Percentiles rank a stretch among this genome's conserved stretches.
Conservation (phyloP, 92 coral and sea anemone species). For the Porites divaricata region DNA sequence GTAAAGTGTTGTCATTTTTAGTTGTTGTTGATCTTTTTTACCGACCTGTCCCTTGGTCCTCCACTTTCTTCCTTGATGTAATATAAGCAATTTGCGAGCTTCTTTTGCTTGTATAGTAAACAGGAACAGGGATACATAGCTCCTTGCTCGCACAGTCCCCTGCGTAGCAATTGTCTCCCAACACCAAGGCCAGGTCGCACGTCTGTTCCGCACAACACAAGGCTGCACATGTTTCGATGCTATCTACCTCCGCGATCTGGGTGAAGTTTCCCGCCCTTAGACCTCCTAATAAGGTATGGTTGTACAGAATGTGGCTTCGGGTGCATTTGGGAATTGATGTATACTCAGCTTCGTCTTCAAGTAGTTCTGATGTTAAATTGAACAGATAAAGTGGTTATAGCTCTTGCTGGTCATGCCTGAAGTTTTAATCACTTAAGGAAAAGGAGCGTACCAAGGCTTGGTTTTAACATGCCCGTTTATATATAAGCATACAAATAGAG, state of each 20-base stretch:
- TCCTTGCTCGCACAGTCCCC: slow-evolving; percentile 98
- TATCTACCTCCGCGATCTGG: slow-evolving; percentile 94
- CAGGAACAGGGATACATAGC: slow-evolving; percentile 91
- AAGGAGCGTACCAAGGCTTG: too few relatives aligned
- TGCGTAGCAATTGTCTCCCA: slow-evolving; percentile 96
- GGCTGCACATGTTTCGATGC: slow-evolving; percentile 99
- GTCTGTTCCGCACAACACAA: slow-evolving; percentile 94
- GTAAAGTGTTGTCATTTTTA: not conserved
- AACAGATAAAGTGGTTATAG: not conserved
- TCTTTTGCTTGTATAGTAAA: slow-evolving; percentile 53
- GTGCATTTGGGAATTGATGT: slow-evolving; percentile 87
- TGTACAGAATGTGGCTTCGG: slow-evolving; percentile 93
- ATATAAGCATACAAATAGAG: too few relatives aligned
- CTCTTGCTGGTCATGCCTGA: too few relatives aligned
- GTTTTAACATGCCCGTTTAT: too few relatives aligned
- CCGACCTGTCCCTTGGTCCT: slow-evolving; percentile 61
- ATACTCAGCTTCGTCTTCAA: slow-evolving; percentile 65
- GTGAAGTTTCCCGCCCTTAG: slow-evolving; percentile 98
- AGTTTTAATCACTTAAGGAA: too few relatives aligned
- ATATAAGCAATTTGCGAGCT: slow-evolving; percentile 96
- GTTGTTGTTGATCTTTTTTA: not conserved
- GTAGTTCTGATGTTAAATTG: slow-evolving; percentile 60
- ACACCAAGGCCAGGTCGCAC: slow-evolving; percentile 92
- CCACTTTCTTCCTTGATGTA: slow-evolving; percentile 79
- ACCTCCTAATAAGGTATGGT: slow-evolving; percentile 95